Base-by-base conservation (phyloP, 2,888 invertebrate species). In the Drosophila siamana region DNA sequence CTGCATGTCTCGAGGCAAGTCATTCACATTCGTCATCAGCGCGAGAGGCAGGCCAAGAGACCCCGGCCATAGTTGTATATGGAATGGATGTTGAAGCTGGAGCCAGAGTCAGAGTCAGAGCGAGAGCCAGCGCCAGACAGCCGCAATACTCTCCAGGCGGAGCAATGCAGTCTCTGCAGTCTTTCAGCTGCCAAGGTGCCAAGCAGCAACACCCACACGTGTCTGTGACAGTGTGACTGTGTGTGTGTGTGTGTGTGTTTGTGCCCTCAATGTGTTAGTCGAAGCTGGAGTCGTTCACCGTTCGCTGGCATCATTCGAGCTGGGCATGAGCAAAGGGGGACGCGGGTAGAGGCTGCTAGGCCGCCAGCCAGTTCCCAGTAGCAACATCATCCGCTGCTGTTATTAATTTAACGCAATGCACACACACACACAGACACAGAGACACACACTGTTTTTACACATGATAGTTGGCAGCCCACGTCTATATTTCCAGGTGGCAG, bases 1-100 rank as follows among this genome's bases (percentile, higher is more conserved):
- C 86, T 86, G 80, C 83, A 83, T 78, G 79, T 81, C 87, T 85
- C 86, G 88, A 77, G 87, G 83, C 86, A 86, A 88, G 88, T 86
- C 88, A 86, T 88, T 86, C 89, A 88, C 84, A 87, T 88, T 82
- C 86, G 88, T 85, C 88, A 88, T 85, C 73, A 66, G 69, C 57
- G 26, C 28, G 36, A 66, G 75, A 72, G 77, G 30, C 69, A 30
- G 65, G 51, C 65, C 61, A 63, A 66, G 40, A 63, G 62, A 40
- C 15, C n/a, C n/a, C n/a, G 33, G 33, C 2, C 33, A 3, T 19
- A 19, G 2, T 19, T 36, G 16, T 3, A 40, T 15, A 3, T 13
- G 40, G 9, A 15, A 9, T 15, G 16, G 15, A 16, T 16, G 40
- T 16, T 13, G 36, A 11, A 36, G 36, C 9, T 11, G 22, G 24